Evolutionary conservation across 2,113 vertebrate species (phyloP).

Genomic region (Phoxinus phoxinus): DNA sequence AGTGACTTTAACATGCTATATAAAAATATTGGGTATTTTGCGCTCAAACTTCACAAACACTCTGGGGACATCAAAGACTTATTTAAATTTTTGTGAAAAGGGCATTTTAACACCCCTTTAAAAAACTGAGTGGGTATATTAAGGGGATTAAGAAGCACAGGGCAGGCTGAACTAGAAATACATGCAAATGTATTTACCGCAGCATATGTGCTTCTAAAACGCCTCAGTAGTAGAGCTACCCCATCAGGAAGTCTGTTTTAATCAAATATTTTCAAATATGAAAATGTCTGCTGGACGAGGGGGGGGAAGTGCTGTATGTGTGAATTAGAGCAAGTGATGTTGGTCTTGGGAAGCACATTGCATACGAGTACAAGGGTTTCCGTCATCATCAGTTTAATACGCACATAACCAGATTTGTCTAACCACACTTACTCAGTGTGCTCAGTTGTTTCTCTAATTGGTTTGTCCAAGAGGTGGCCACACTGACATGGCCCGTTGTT

Average conservation of each 20-base stretch:
- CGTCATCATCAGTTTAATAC: no score
- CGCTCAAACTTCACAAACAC: no score
- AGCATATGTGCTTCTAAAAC: not conserved
- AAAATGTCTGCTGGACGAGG: not conserved
- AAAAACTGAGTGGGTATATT: not conserved
- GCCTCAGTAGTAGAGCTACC: not conserved
- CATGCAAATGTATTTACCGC: constrained; percentile 4
- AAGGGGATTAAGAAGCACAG: not conserved
- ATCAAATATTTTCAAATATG: constrained; percentile 35
- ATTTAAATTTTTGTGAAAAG: no score
- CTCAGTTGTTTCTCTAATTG: no score
- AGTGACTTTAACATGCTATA: no score
- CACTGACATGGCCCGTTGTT: no score
- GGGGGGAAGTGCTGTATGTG: not conserved
- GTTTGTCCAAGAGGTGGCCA: no score
- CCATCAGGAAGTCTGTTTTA: constrained; percentile 32
- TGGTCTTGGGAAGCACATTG: not conserved
- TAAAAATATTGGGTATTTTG: no score
- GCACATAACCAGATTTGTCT: no score
- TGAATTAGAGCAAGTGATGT: not conserved
- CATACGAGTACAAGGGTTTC: not conserved
- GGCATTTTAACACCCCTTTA: no score
- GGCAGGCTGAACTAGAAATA: not conserved
- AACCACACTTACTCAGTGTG: no score
- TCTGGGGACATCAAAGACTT: no score